Base-by-base conservation (phyloP, 2,888 invertebrate genomes). In the Tuta absoluta region DNA sequence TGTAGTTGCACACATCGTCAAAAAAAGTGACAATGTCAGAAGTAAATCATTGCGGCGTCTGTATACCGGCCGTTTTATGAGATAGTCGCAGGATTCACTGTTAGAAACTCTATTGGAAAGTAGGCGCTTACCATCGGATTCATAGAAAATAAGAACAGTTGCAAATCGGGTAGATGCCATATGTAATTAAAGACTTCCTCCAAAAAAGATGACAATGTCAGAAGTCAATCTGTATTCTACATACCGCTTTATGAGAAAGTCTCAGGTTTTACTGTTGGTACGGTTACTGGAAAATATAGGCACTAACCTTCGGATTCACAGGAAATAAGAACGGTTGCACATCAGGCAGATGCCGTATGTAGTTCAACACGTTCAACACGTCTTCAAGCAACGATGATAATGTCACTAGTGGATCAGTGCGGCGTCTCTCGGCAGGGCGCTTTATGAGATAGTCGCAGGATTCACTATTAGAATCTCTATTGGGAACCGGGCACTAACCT, bases 371-470 rank as follows among this genome's bases (percentile, higher is more conserved):
- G 78, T 97, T 98, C 11, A 98, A 89, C 65, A 99, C 98, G 63
- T 95, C 95, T 80, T 99, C 99, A 53, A 99, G 90, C 70, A 98
- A 95, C 0, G 97, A 96, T 0, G 98, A 97, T 63, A 99, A 88
- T 0, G 99, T 98, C 14, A 99, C 98, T 0, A 98, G 95, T 0
- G 99, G 99, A 90, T 99, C 99, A 0, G 98, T 98, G 51, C 99
- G 93, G 0, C 98, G 92, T 8, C 99, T 91, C 80, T 99, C 98
- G 0, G 98, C 97, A 0, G 97, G 96, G 72, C 95, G 93, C 21
- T 95, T 93, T 72, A 97, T 98, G 5, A 98, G 89, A 77, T 99
- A 99, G 89, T 99, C 99, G 85, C 95, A 90, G 0, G 88, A 76
- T 66, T 91, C 91, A 33, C 83, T 82, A 0, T 78, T 81, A 0